These are phyloP conservation scores for Rhinogobio ventralis DNA, from an alignment of 2,797 vertebrate species.

Conservation along the genomic window DNA sequence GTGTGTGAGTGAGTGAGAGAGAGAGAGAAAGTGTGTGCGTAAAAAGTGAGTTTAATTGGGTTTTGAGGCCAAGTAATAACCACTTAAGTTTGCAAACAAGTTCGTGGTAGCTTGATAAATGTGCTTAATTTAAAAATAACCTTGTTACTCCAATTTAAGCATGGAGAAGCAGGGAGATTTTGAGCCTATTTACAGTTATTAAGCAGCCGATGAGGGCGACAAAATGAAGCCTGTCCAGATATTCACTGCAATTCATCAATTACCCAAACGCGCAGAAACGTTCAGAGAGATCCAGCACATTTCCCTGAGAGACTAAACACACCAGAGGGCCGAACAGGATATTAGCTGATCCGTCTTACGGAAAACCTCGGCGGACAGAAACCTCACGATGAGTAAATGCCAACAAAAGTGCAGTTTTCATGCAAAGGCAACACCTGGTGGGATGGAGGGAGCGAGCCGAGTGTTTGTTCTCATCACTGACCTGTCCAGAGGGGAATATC, in stretches of 20 bases:
- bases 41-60: conserved; percentile 8
- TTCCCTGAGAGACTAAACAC: not conserved
- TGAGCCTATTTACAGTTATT: conserved; percentile 32
- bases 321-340: conserved; percentile 9
- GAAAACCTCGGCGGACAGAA: not conserved
- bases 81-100: conserved; percentile 39
- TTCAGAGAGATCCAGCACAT: not conserved
- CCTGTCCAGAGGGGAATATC: conserved; percentile 84
- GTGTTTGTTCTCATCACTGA: conserved; percentile 59
- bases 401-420: not conserved
- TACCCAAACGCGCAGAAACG: conserved; percentile 5
- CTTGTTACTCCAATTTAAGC: conserved; percentile 20
- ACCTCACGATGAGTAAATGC: not conserved
- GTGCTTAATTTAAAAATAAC: conserved; percentile 47
- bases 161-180: conserved; percentile 27
- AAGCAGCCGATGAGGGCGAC: conserved; percentile 33
- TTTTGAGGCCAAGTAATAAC: conserved; percentile 43
- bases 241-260: conserved; percentile 37
- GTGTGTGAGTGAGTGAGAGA: no score
- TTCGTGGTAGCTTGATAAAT: conserved; percentile 43
- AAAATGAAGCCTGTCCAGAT: conserved; percentile 32
- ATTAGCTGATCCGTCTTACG: conserved; percentile 32
- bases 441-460: not conserved
- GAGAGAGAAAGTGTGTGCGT: not conserved
- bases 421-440: not conserved